Evolutionary conservation across 1,140 invertebrate genomes (phyloP), one percentile per base, ranked within the genome.

Genomic region (Leptopilina clavipes): DNA sequence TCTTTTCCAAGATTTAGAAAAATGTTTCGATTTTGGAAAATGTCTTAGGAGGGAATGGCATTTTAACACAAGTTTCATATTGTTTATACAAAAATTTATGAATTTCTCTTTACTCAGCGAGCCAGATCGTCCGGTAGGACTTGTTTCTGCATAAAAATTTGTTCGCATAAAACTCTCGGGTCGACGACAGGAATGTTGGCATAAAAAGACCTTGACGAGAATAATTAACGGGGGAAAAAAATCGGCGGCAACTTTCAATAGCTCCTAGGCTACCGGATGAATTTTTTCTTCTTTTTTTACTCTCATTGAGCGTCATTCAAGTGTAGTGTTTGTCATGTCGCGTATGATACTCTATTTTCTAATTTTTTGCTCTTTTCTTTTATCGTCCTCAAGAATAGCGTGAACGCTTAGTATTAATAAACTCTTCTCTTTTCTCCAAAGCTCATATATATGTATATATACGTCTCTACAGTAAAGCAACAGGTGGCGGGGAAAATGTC

Each of bases 211-310:
- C 83, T 84, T 83, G 85, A 72, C 77, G 73, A 70, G 78, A 81
- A 85, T 84, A 86, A 86, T 86, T 86, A 85, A 82, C 79, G 72
- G 79, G 79, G 73, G 17, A 65, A 84, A 85, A 84, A 85, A 86
- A 81, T 82, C 70, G 73, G 70, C 79, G 81, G 79, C 79, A 80
- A 85, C 84, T 86, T 85, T 86, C 84, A 81, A 84, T 83, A 76
- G 82, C 74, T 77, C 70, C 77, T 75, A 76, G 73, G 44, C 78
- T 77, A 80, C 59, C 72, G 76, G 75, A 31, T 59, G 44, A 37
- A 76, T 75, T 75, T 79, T 79, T 78, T 75, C 65, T 45, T 71
- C 19, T n/a, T 74, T 71, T 44, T 43, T 75, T 48, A 73, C 74
- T 78, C 73, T 75, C 81, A n/a, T n/a, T n/a, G n/a, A n/a, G n/a